Evolutionary conservation across 2,888 invertebrate genomes (phyloP), one percentile per base, ranked within the genome.

Genomic region (Spodoptera picta): DNA sequence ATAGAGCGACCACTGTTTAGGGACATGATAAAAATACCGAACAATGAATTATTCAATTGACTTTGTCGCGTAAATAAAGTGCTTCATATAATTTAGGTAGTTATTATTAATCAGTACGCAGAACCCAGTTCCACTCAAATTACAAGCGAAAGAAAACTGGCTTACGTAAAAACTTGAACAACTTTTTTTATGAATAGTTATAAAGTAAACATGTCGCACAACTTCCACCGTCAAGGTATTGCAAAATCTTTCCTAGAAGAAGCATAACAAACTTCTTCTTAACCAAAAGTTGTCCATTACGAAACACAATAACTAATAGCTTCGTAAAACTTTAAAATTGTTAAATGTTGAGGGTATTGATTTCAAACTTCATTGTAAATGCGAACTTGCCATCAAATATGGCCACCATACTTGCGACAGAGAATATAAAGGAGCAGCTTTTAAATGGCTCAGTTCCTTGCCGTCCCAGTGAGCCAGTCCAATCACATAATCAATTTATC

Each of bases 401-500:
- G 49, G 36, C 53, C 24, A 45, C 45, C 49, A 9, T 42, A 36
- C n/a, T 49, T 42, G 51, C 11, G 31, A 57, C 10, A 14, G 43
- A 11, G 48, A 48, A 19, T 24, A 46, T 44, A 68, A 69, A 50
- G 49, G 36, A 24, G 51, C n/a, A 58, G 36, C 42, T 31, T 66
- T 65, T 68, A 66, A 79, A 65, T 53, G 59, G 56, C 27, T 27
- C 52, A 59, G 61, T 65, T 73, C 75, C 67, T 75, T 75, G 72
- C 71, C 63, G 64, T 63, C 7, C 62, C 57, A 72, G 72, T 75
- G 71, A 69, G 63, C 63, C 73, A 65, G 62, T 65, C 70, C 73
- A 75, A 80, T 75, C 71, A 69, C 61, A 69, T 80, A 80, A 80
- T 78, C 81, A 78, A 79, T 79, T 80, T 80, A 79, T 76, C 76